phyloP scores from a whole-genome alignment of 35 echinoderm and acorn worm genomes.

The Lytechinus variegatus region DNA sequence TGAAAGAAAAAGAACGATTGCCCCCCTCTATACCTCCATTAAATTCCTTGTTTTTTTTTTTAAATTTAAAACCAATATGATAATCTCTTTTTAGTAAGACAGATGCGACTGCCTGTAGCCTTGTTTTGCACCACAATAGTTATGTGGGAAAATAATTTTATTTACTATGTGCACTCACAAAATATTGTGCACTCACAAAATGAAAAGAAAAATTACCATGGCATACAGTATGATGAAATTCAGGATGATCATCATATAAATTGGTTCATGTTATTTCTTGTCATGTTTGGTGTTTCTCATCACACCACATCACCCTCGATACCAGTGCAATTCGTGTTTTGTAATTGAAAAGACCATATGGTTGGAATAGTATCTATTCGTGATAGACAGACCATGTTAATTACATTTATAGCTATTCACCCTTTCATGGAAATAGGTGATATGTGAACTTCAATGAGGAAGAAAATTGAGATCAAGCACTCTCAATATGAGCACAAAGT shows the following conservation, averaged over 20 bases:
- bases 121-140: too few species aligned
- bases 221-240: background rate
- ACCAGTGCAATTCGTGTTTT: background rate
- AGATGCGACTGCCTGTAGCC: too few species aligned
- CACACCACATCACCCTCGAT: background rate
- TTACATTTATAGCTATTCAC: background rate
- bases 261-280: background rate
- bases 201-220: background rate
- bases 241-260: background rate
- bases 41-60: too few species aligned
- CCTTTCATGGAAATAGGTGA: background rate
- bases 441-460: background rate
- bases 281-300: background rate
- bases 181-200: too few species aligned
- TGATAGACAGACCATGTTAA: background rate
- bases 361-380: background rate
- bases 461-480: slow-evolving; percentile 4
- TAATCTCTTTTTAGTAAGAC: too few species aligned
- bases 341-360: slow-evolving; percentile 5
- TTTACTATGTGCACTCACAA: background rate
- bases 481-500: background rate
- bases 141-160: too few species aligned
- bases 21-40: too few species aligned
- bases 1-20: too few species aligned
- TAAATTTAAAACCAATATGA: too few species aligned